phyloP scores from a whole-genome alignment of 2,797 vertebrate genomes.

The Hafferia zeledoni region DNA sequence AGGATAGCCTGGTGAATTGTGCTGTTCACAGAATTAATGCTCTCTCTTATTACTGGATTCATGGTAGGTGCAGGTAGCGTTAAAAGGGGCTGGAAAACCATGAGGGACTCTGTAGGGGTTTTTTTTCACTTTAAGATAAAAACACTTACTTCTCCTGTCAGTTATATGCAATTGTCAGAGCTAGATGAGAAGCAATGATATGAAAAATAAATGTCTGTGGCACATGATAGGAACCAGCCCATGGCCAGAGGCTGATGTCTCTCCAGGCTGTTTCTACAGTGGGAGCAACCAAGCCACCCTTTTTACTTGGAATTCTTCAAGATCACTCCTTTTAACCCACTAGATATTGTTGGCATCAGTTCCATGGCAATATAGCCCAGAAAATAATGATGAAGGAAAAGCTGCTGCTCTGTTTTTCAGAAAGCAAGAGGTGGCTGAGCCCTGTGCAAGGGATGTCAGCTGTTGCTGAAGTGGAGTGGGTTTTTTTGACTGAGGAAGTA shows the following conservation, averaged over 20 bases:
- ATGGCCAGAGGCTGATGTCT: neutral
- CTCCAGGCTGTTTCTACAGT: neutral
- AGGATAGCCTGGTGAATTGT: neutral
- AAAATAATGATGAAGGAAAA: neutral
- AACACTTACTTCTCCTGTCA: neutral
- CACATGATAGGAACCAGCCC: neutral
- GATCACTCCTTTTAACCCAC: neutral
- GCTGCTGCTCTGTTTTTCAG: neutral
- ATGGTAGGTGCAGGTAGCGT: neutral
- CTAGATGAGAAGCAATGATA: neutral
- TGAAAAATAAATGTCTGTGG: neutral
- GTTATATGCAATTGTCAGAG: neutral
- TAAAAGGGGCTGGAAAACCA: neutral
- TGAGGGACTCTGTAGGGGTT: neutral
- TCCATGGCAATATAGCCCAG: neutral
- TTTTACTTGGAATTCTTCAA: neutral
- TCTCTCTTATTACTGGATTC: neutral
- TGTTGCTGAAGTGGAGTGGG: rapidly evolving
- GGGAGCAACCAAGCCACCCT: neutral
- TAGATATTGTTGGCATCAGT: neutral
- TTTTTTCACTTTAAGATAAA: neutral
- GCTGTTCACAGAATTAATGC: neutral
- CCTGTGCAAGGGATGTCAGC: neutral
- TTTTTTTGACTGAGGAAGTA: neutral
- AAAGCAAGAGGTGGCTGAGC: neutral